Evolutionary conservation across 2,113 vertebrate genomes (phyloP), one percentile per base, ranked within the genome.

Genomic region (Eolophus roseicapilla): DNA sequence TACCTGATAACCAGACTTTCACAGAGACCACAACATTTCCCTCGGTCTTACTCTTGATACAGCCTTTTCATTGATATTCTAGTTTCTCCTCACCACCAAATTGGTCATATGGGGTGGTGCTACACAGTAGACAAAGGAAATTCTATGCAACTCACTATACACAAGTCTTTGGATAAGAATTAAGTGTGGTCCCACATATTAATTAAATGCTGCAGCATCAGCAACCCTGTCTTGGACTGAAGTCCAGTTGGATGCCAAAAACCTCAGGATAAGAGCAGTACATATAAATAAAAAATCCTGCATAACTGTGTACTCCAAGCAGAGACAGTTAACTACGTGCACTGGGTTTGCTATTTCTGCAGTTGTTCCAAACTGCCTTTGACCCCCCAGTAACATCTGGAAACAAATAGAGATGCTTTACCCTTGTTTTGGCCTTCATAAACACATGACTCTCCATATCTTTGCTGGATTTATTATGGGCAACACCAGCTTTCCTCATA

Each of bases 371-470:
- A 86, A 33, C 14, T 75, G 64, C 59, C 78, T 81, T 25, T 50
- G 41, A 78, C 23, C 71, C 4, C 5, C 4, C 11, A 57, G 8
- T 53, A 73, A 70, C 10, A 62, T 80, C 31, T 71, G 57, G 44
- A 89, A 93, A 83, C 52, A 93, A 39, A 86, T 0, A 63, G 37
- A 82, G 49, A 55, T 35, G n/a, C 44, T 98, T 99, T 97, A 99
- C 99, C 98, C 99, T 98, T 65, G 98, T 98, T 93, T 99, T 99
- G 92, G 99, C 99, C 96, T 99, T 99, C 95, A 99, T 96, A 68
- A 99, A 99, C 35, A 99, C 99, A 46, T 99, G 99, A 95, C 98
- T 99, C 94, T 99, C 99, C 99, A 99, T 99, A 60, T 99, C 99
- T 67, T 98, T 99, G 97, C 99, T 99, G 70, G 99, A 98, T 96